Evolutionary conservation across 2,113 vertebrate genomes (phyloP), one percentile per base, ranked within the genome.

Genomic region (Notiomystis cincta): DNA sequence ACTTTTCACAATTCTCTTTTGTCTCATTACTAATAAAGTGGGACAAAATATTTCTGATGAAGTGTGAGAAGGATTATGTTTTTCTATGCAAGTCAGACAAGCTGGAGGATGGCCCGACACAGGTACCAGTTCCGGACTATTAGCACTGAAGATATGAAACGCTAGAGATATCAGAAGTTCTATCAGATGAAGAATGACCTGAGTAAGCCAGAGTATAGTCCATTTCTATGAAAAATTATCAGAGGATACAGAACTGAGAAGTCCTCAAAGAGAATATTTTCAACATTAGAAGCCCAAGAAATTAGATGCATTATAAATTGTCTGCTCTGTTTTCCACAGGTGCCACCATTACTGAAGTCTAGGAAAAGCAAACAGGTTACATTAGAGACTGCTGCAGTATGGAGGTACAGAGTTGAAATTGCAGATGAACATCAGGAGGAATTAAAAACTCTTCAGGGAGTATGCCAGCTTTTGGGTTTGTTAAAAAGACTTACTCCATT

Each of bases 1-100:
- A 98, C 94, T 99, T 99, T 98, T 99, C 99, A 93, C 98, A 97
- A 79, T 97, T 97, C 88, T 98, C 98, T 98, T 99, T 99, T 97
- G 98, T 97, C 97, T 98, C 98, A 98, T 98, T 98, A 97, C 98
- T 98, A 96, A 96, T 97, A 98, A 96, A 95, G 88, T 92, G 89
- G 78, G 89, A 96, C 93, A 96, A 97, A 98, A 98, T 62, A 96
- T 96, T 97, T 97, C 96, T 92, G 96, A 96, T 94, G 91, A 98
- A 96, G 95, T 94, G 65, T 97, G 94, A 95, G 91, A 96, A 97
- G 87, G 42, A 83, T 72, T 88, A 94, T 2, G 83, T 73, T 95
- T 96, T 97, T 69, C 94, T 90, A 96, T 40, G 92, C 78, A 96
- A 96, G 77, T 83, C 65, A 87, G 82, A 97, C 80, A 97, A 97